Percentiles rank a stretch among this genome's conserved stretches.
phyloP scores from a whole-genome alignment of 2,888 invertebrate genomes.

The Endotricha flammealis region DNA sequence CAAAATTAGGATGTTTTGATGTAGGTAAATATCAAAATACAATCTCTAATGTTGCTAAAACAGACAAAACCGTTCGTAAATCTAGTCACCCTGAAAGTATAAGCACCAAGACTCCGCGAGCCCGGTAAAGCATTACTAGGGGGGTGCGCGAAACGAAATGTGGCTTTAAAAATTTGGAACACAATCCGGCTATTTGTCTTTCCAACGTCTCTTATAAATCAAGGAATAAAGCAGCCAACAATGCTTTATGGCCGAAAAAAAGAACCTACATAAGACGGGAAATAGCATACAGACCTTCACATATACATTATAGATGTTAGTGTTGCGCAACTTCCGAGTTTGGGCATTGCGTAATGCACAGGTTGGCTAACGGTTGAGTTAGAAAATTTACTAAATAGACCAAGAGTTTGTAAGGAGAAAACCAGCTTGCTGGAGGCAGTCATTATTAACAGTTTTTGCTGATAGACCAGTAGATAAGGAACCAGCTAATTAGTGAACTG shows the following conservation, averaged over 20 bases:
- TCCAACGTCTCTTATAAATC: conserved; percentile 85
- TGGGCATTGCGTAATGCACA: conserved; percentile 24
- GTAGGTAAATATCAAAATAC: too few species aligned
- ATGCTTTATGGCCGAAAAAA: conserved; percentile 79
- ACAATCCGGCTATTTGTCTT: conserved; percentile 88
- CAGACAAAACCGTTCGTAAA: neutral
- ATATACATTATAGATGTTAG: conserved; percentile 70
- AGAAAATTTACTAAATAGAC: too few species aligned
- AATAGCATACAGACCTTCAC: conserved; percentile 71
- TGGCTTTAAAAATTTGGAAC: conserved; percentile 88
- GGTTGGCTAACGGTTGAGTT: neutral
- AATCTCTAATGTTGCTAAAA: too few species aligned
- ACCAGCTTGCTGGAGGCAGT: too few species aligned
- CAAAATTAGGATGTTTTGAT: too few species aligned
- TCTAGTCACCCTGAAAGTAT: conserved; percentile 22
- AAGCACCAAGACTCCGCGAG: conserved; percentile 49
- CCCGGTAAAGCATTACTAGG: conserved; percentile 56
- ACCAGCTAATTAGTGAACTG: too few species aligned
- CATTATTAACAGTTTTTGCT: too few species aligned
- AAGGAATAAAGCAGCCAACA: conserved; percentile 81
- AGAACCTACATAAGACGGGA: conserved; percentile 75
- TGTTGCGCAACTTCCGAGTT: conserved; percentile 55
- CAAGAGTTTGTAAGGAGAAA: too few species aligned
- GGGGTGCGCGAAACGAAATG: conserved; percentile 82
- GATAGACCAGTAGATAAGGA: too few species aligned